Conservation (phyloP, 2,888 invertebrate genomes). For the Folsomia manolachei region DNA sequence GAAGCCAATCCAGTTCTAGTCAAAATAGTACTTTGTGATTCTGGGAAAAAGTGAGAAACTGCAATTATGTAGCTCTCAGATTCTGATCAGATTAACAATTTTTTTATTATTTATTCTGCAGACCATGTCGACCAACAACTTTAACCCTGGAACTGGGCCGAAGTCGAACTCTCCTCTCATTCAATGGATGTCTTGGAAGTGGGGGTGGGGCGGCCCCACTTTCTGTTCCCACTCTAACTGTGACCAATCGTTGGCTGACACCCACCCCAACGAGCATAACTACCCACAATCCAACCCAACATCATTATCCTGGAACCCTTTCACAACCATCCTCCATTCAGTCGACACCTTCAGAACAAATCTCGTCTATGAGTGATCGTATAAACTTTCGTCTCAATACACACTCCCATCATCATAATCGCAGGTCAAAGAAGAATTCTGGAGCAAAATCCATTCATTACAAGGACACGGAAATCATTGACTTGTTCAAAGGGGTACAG, state of each 20-base stretch:
- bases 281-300: slow-evolving; percentile 42
- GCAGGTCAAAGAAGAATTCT: slow-evolving; percentile 45
- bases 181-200: too few relatives aligned
- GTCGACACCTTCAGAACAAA: slow-evolving; percentile 49
- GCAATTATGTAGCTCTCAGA: too few relatives aligned
- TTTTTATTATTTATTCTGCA: slow-evolving; percentile 14
- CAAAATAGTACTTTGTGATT: slow-evolving; percentile 49
- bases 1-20: slow-evolving; percentile 50
- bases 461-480: slow-evolving; percentile 49
- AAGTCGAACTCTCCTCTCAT: slow-evolving; percentile 23
- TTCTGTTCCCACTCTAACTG: slow-evolving; percentile 9
- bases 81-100: too few relatives aligned
- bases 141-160: slow-evolving; percentile 45
- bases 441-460: slow-evolving; percentile 49
- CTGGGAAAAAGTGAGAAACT: slow-evolving; percentile 44
- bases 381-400: neutral
- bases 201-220: neutral
- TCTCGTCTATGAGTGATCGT: slow-evolving; percentile 44
- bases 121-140: slow-evolving; percentile 49
- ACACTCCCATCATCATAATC: neutral
- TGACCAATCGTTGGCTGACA: slow-evolving; percentile 24
- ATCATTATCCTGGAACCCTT: slow-evolving; percentile 41
- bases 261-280: slow-evolving; percentile 34
- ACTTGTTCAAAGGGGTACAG: slow-evolving; percentile 51
- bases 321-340: slow-evolving; percentile 48